Evolutionary conservation across 92 coral and sea anemone genomes (phyloP).

Genomic region (Nematostella vectensis): DNA sequence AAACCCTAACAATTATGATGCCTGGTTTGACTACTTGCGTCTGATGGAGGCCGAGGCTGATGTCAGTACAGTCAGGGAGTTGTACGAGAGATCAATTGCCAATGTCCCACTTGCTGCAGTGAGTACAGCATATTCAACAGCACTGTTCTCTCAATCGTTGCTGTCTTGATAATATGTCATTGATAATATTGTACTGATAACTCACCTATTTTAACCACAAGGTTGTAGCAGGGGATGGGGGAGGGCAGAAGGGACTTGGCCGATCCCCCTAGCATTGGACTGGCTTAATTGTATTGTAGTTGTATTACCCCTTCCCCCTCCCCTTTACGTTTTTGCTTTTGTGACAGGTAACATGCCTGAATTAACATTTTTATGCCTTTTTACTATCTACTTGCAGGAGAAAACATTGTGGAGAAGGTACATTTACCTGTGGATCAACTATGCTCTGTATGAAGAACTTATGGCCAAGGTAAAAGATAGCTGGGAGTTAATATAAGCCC

Average conservation of each 20-base stretch:
- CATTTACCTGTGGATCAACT: conserved; percentile 95
- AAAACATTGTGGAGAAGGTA: conserved; percentile 94
- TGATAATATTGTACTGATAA: too few relatives aligned
- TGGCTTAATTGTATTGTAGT: too few relatives aligned
- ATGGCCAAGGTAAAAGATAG: conserved; percentile 89
- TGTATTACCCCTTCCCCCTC: too few relatives aligned
- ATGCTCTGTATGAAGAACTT: conserved; percentile 87
- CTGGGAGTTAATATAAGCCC: neutral
- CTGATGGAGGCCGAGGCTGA: conserved; percentile 86
- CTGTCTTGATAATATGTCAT: too few relatives aligned
- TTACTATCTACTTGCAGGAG: too few relatives aligned
- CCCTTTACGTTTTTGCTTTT: too few relatives aligned
- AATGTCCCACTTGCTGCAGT: conserved; percentile 79
- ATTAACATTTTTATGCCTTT: too few relatives aligned
- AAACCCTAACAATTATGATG: conserved; percentile 88
- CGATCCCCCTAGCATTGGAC: too few relatives aligned
- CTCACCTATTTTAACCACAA: too few relatives aligned
- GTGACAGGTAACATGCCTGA: too few relatives aligned
- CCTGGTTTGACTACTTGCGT: conserved; percentile 97
- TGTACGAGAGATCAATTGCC: conserved; percentile 88
- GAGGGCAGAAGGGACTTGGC: too few relatives aligned
- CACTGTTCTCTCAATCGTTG: neutral
- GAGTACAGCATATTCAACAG: neutral
- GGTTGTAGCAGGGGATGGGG: too few relatives aligned
- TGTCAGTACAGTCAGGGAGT: conserved; percentile 73